Base-by-base conservation (phyloP, 2,888 invertebrate species). In the Pocota personata region DNA sequence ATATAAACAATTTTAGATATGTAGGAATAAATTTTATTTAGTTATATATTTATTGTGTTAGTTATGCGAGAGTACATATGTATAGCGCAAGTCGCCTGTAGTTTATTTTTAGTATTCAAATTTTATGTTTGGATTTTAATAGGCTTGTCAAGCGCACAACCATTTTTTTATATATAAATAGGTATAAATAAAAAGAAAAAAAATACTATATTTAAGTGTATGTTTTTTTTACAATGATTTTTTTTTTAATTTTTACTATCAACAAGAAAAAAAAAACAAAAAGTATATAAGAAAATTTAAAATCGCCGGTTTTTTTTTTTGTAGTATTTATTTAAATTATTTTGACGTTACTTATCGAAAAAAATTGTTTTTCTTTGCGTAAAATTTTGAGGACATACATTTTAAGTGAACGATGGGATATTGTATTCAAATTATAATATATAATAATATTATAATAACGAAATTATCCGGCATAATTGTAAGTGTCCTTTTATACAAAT, bases 401-500 rank as follows among this genome's bases (percentile, higher is more conserved):
- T 72, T 86, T 86, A 82, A 86, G 72, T 82, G 58, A 82, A 60
- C 76, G 67, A 82, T 77, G 62, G 80, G 82, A 86, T 82, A 82
- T 82, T 86, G 64, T 86, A 76, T 86, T 86, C 72, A 72, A 82
- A 73, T 77, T 82, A 86, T 77, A 86, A 86, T 86, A 76, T 86
- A 80, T 76, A 79, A 71, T 58, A 76, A 86, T 80, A 86, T 86
- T 82, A 82, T 77, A 62, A 86, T 76, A 82, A 77, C 82, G 82
- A 86, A 82, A 86, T 86, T 71, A 80, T 86, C 77, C 86, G 86
- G 86, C 86, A 86, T 86, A 86, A 80, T 86, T 86, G 86, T 86
- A 86, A 86, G 86, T 86, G 86, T 86, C 86, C 86, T 86, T 86
- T 86, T 86, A 86, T 86, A 86, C 86, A 86, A 86, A 86, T 86